Conservation (phyloP, 2,888 invertebrate species). For the Theodoxus fluviatilis region DNA sequence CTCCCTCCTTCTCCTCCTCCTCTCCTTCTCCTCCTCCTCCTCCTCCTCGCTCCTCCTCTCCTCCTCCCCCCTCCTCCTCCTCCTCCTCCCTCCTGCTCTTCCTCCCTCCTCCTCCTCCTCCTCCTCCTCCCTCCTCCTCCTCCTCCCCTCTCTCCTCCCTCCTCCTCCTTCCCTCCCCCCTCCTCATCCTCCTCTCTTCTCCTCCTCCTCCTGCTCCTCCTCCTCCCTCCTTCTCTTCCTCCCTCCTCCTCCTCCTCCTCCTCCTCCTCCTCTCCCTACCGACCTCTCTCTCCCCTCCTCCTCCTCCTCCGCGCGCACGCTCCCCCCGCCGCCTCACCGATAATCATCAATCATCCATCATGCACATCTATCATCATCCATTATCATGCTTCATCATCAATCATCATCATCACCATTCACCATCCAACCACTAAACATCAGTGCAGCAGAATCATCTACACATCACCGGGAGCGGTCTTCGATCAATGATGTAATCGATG, state of each 20-base stretch:
- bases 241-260: slow-evolving; percentile 15
- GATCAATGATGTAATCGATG: slow-evolving; percentile 1
- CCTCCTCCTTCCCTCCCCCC: slow-evolving; percentile 5
- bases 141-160: background rate
- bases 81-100: slow-evolving; percentile 6
- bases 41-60: background rate
- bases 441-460: too few species aligned
- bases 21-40: slow-evolving; percentile 14
- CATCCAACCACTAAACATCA: too few species aligned
- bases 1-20: slow-evolving; percentile 17
- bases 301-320: background rate
- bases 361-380: too few species aligned
- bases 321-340: background rate
- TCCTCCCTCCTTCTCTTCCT: slow-evolving; percentile 11
- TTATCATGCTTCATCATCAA: too few species aligned
- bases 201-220: background rate
- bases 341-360: too few species aligned
- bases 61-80: background rate
- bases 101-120: background rate
- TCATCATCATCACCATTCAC: too few species aligned
- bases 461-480: too few species aligned
- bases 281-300: slow-evolving; percentile 16
- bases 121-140: background rate
- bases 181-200: background rate
- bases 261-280: background rate